Base-by-base conservation (phyloP, 2,888 invertebrate genomes). In the Agrochola litura region DNA sequence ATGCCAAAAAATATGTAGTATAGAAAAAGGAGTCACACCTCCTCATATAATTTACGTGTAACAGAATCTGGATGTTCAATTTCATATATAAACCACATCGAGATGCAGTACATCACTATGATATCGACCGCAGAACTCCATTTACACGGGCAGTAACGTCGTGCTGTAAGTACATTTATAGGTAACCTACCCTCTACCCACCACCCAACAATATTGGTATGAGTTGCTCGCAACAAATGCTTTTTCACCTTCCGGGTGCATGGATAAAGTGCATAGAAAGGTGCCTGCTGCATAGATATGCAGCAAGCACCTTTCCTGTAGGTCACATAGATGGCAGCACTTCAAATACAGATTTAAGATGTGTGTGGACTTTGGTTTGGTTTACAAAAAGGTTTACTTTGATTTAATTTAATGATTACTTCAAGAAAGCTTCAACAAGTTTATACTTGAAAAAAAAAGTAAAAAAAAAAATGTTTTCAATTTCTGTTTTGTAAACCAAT, bases 91-190 rank as follows among this genome's bases (percentile, higher is more conserved):
- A 58, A 61, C 54, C 43, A 60, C 86, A 85, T 86, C 66, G 84
- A 81, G 75, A 79, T 41, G 71, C n/a, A 72, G 81, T 71, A 82
- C 93, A 89, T 76, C 94, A 89, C 94, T 94, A 91, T 70, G 78
- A 79, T 93, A 94, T 94, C 93, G 94, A 95, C 93, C 93, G 91
- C 91, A 91, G 89, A 90, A 88, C 90, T 91, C 92, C 91, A 92
- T 92, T 93, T 93, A 92, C 93, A 90, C 77, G 71, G 76, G 65
- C 76, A 80, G 77, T 75, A 80, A 77, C 86, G 79, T 80, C 77
- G 83, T 77, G 16, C 65, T 72, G 71, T 73, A 77, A 73, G 77
- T 84, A 85, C 77, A 56, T 88, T 79, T 37, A 78, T 80, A 84
- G 83, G 77, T 78, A 77, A 72, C 79, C 79, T 77, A 79, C 80